Conservation (phyloP, 2,888 invertebrate species). For the Drosophila quasianomalipes region DNA sequence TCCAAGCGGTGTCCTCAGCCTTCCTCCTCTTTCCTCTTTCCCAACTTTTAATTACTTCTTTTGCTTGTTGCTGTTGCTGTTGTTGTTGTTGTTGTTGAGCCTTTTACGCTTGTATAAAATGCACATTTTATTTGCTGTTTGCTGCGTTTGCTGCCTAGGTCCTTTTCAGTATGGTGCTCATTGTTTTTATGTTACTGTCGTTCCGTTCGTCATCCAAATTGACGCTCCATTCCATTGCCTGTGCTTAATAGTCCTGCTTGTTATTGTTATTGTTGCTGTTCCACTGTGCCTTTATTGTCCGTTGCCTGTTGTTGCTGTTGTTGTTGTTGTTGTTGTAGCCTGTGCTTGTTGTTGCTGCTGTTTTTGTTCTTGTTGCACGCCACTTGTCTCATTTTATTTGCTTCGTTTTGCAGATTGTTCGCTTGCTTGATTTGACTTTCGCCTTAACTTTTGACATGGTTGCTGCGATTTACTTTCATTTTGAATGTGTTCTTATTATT, state of each 20-base stretch:
- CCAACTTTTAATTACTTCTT: background rate
- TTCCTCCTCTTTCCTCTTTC: background rate
- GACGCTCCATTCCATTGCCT: constrained; percentile 64
- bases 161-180: constrained; percentile 34
- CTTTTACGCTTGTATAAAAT: constrained; percentile 50
- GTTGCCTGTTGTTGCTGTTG: constrained; percentile 49
- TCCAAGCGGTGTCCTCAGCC: constrained; percentile 8
- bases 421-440: constrained; percentile 39
- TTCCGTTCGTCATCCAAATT: constrained; percentile 60
- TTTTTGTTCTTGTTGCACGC: constrained; percentile 42
- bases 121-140: constrained; percentile 52
- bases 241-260: constrained; percentile 26
- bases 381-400: constrained; percentile 62
- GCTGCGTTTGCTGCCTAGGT: constrained; percentile 24
- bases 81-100: constrained; percentile 26
- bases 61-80: background rate
- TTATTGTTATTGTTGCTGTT: constrained; percentile 29
- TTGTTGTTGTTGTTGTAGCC: constrained; percentile 12
- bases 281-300: constrained; percentile 44
- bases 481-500: constrained; percentile 3
- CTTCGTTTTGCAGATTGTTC: constrained; percentile 27
- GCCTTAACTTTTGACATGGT: constrained; percentile 60
- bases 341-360: constrained; percentile 19
- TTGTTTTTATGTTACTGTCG: constrained; percentile 17
- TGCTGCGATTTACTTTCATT: constrained; percentile 5